phyloP scores from a whole-genome alignment of 2,888 invertebrate genomes.

The Exocentrus adspersus region DNA sequence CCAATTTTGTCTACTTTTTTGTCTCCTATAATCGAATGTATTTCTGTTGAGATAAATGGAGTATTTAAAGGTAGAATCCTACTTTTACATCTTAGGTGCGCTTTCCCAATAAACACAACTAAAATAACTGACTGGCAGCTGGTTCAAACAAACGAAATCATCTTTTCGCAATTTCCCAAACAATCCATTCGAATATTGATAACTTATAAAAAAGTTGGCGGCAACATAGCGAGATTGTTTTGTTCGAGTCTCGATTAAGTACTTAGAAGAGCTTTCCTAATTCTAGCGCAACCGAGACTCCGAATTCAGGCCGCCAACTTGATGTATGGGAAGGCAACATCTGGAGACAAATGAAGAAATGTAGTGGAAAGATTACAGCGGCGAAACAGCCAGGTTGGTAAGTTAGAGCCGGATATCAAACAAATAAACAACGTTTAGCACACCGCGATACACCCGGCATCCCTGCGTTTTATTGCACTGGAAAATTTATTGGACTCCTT shows the following conservation, averaged over 20 bases:
- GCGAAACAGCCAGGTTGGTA: conserved; percentile 48
- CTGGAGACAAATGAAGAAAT: conserved; percentile 59
- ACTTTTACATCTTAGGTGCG: no score
- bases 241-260: conserved; percentile 32
- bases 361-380: conserved; percentile 53
- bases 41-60: no score
- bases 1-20: no score
- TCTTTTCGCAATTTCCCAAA: conserved; percentile 33
- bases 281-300: conserved; percentile 32
- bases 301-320: conserved; percentile 41
- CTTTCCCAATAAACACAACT: no score
- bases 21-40: no score
- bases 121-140: no score
- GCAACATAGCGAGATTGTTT: conserved; percentile 31
- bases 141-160: no score
- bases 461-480: conserved; percentile 38
- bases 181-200: conserved; percentile 32
- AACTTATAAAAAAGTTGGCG: conserved; percentile 35
- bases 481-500: conserved; percentile 32
- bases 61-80: no score
- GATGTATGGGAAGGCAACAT: conserved; percentile 51
- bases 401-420: conserved; percentile 57
- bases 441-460: conserved; percentile 35
- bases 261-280: conserved; percentile 41
- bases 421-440: conserved; percentile 57